Percentiles rank a stretch among this genome's conserved stretches.
These are phyloP conservation scores for Creontiades dilutus DNA, from an alignment of 2,888 invertebrate species.

Conservation along the genomic window DNA sequence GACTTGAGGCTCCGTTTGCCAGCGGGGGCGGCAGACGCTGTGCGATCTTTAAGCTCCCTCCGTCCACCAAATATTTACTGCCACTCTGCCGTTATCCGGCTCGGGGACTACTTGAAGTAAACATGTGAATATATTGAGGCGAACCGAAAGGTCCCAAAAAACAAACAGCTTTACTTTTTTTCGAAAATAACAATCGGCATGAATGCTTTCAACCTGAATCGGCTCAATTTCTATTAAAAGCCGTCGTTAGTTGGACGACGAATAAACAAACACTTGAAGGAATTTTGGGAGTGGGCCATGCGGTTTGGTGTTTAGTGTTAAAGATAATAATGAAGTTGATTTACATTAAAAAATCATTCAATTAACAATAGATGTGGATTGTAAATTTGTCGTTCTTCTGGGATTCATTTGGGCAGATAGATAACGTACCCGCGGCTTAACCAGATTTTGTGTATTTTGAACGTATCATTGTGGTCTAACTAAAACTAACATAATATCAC, in stretches of 20 bases:
- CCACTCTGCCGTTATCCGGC: constrained; percentile 34
- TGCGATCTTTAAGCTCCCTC: constrained; percentile 54
- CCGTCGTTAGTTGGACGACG: constrained; percentile 6
- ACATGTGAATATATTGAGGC: constrained; percentile 61
- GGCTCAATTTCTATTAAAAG: constrained; percentile 45
- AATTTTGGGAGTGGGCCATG: constrained; percentile 34
- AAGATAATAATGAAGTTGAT: not conserved
- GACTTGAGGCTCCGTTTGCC: constrained; percentile 29
- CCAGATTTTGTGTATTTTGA: too few relatives aligned
- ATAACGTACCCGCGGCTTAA: too few relatives aligned
- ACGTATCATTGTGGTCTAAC: too few relatives aligned
- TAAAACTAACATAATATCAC: too few relatives aligned
- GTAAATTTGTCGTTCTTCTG: too few relatives aligned
- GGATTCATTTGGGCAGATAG: too few relatives aligned
- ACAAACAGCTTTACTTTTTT: constrained; percentile 30
- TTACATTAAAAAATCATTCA: not conserved
- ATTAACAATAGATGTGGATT: too few relatives aligned
- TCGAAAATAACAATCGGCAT: constrained; percentile 62
- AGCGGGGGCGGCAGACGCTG: not conserved
- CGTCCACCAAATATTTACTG: constrained; percentile 61
- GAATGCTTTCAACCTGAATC: constrained; percentile 59
- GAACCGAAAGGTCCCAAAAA: constrained; percentile 60
- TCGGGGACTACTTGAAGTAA: constrained; percentile 30
- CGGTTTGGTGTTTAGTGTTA: not conserved
- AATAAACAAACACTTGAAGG: constrained; percentile 34